phyloP scores from a whole-genome alignment of 2,888 invertebrate genomes.

The Habrosyne pyritoides region DNA sequence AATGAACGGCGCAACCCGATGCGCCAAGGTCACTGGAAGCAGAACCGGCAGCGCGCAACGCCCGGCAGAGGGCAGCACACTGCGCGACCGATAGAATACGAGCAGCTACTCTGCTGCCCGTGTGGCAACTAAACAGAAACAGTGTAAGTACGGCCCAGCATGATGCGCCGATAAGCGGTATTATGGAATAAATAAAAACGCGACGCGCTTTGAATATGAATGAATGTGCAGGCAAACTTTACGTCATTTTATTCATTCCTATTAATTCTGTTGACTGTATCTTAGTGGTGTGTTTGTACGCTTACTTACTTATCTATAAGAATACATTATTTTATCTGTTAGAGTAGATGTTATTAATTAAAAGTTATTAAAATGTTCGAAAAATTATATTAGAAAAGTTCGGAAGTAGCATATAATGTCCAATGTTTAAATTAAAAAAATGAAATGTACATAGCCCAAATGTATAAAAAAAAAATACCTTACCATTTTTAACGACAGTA shows the following conservation, averaged over 20 bases:
- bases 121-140: slow-evolving; percentile 75
- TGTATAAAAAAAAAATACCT: neutral
- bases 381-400: too few relatives aligned
- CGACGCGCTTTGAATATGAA: slow-evolving; percentile 70
- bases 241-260: slow-evolving; percentile 43
- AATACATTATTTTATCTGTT: too few relatives aligned
- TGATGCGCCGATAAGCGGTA: slow-evolving; percentile 80
- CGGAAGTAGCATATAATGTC: too few relatives aligned
- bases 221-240: slow-evolving; percentile 59
- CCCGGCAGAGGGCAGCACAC: slow-evolving; percentile 66
- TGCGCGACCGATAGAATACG: slow-evolving; percentile 46
- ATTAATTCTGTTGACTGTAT: slow-evolving; percentile 22
- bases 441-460: too few relatives aligned
- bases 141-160: slow-evolving; percentile 46
- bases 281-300: neutral
- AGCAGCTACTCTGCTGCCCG: slow-evolving; percentile 70
- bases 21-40: slow-evolving; percentile 73
- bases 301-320: too few relatives aligned
- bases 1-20: slow-evolving; percentile 73
- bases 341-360: too few relatives aligned
- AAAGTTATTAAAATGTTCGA: too few relatives aligned
- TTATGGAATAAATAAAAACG: slow-evolving; percentile 77
- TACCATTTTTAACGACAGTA: neutral
- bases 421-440: neutral
- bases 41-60: slow-evolving; percentile 46